phyloP scores from a whole-genome alignment of 2,888 invertebrate species.

The Gymnosoma rotundatum region DNA sequence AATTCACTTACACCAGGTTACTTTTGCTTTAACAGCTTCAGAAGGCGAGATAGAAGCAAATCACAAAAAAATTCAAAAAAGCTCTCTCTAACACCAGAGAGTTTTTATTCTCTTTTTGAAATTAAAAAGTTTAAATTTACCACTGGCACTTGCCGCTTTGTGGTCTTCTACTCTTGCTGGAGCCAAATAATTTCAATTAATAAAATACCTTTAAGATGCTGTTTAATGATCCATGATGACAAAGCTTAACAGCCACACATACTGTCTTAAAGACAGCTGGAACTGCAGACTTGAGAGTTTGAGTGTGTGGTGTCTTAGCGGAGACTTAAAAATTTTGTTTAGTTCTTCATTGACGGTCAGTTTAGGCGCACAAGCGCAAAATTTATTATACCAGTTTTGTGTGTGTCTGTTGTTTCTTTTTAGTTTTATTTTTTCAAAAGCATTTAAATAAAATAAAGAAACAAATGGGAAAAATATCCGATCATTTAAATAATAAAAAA shows the following conservation, averaged over 20 bases:
- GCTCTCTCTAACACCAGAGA: constrained; percentile 27
- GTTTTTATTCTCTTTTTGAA: background rate
- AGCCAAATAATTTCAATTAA: constrained; percentile 29
- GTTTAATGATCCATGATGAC: constrained; percentile 33
- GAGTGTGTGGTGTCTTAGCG: constrained; percentile 44
- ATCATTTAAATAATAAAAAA: constrained; percentile 66
- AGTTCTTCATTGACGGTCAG: constrained; percentile 82
- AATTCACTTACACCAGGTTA: constrained; percentile 39
- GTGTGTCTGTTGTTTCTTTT: constrained; percentile 54
- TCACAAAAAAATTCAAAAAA: constrained; percentile 12
- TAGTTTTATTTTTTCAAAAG: background rate
- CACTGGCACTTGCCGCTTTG: background rate
- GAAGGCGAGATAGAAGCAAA: background rate
- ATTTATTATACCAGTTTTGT: constrained; percentile 56
- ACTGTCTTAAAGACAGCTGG: constrained; percentile 17
- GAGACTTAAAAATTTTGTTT: constrained; percentile 70
- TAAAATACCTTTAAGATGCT: constrained; percentile 45
- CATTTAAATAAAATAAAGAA: background rate
- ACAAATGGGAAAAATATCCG: constrained; percentile 75
- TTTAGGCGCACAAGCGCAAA: constrained; percentile 81
- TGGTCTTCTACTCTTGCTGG: constrained; percentile 3
- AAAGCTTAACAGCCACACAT: constrained; percentile 13
- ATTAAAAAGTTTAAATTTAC: constrained; percentile 13
- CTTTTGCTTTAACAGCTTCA: background rate
- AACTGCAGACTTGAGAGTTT: constrained; percentile 39